Base-by-base conservation (phyloP, 64 coral and sea anemone species). In the Stichodactyla mertensii region DNA sequence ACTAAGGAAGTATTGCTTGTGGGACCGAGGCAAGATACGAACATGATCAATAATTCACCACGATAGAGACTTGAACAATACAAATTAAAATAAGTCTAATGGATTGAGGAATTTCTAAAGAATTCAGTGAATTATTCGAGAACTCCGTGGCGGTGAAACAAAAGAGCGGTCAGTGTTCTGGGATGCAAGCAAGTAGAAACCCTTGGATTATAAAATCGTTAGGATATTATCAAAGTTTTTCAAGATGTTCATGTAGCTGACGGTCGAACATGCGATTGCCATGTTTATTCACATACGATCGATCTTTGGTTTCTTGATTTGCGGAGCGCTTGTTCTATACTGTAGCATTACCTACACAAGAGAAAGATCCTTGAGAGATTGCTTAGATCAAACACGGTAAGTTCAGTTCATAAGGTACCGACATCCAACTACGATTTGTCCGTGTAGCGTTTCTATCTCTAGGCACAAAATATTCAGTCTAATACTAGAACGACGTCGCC, bases 281-380 rank as follows among this genome's bases (percentile, higher is more conserved):
- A 74, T 74, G 69, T 74, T 74, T 74, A 74, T 74, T 23, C 69
- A 74, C 8, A 13, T 74, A 27, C n/a, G 69, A 31, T 74, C 69
- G 12, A 31, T 74, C 23, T 74, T 74, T 4, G 24, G 12, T 23
- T 28, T 74, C 69, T 74, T 74, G 69, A 74, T 74, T 74, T 74
- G 69, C 10, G 69, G 24, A 74, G 69, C 69, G 69, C 8, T 74
- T 74, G 36, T 74, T 31, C 27, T 74, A 5, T 74, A 74, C 10
- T 27, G n/a, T 74, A 74, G 69, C 11, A 23, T 74, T 9, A 74
- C 0, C 22, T 74, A 74, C 26, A 74, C 69, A 0, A 26, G 24
- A 74, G 69, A 74, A 14, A 74, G 69, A 74, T 74, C 69, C 8
- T 11, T 74, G 10, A 74, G 69, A 2, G 16, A 74, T 31, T 74